These are phyloP conservation scores for Eumacrocentrus americanus DNA, from an alignment of 2,888 invertebrate species.

Conservation along the genomic window DNA sequence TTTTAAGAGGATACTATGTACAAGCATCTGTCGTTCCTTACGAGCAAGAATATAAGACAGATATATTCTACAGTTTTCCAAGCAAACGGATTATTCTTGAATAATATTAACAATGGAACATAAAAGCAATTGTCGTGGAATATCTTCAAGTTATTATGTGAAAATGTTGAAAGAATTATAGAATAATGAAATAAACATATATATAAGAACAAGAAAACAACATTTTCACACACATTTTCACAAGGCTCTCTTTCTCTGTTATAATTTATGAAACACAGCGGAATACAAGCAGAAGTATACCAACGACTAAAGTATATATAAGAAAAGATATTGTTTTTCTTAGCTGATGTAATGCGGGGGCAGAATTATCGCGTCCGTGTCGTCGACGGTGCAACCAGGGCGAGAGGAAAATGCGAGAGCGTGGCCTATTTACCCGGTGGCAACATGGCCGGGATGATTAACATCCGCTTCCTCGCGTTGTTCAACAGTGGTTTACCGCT, in stretches of 20 bases:
- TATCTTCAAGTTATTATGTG: too few species aligned
- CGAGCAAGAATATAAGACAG: background rate
- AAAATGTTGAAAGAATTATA: too few species aligned
- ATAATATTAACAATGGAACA: too few species aligned
- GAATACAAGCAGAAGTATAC: too few species aligned
- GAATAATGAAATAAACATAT: too few species aligned
- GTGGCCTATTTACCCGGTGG: constrained; percentile 34
- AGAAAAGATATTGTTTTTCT: constrained; percentile 9
- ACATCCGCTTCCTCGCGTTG: constrained; percentile 33
- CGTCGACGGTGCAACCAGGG: too few species aligned
- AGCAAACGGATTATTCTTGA: too few species aligned
- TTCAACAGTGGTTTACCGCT: constrained; percentile 34
- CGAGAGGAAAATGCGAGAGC: constrained; percentile 22
- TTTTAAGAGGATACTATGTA: constrained; percentile 52
- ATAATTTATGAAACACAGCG: too few species aligned
- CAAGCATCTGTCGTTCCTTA: background rate
- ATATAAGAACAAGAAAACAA: too few species aligned
- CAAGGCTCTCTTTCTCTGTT: too few species aligned
- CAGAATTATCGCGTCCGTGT: constrained; percentile 23
- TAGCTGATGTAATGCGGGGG: constrained; percentile 8
- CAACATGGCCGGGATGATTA: constrained; percentile 39
- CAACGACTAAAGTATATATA: background rate
- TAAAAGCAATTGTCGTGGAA: too few species aligned
- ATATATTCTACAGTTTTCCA: background rate
- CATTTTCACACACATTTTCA: too few species aligned